phyloP scores from a whole-genome alignment of 2,113 vertebrate genomes.

The Scomber japonicus region DNA sequence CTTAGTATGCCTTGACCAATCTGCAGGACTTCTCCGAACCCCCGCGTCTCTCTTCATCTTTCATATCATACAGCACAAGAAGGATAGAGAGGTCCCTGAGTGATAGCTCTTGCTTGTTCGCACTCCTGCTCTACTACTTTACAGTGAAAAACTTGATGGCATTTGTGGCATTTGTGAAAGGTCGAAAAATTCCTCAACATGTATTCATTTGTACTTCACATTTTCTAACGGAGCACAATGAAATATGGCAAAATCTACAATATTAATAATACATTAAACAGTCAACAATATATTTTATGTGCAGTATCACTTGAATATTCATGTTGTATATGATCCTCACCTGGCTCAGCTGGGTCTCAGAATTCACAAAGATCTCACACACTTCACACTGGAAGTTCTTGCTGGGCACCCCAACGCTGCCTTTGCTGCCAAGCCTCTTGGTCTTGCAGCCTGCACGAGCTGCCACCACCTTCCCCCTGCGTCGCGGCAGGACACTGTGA shows the following conservation, averaged over 20 bases:
- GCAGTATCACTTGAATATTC: neutral
- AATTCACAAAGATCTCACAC: constrained; percentile 99
- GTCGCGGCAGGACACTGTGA: constrained; percentile 88
- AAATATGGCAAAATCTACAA: neutral
- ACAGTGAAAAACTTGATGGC: neutral
- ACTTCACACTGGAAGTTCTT: constrained; percentile 94
- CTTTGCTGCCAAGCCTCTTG: constrained; percentile 90
- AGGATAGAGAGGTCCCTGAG: constrained; percentile 1
- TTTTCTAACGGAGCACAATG: too few relatives aligned
- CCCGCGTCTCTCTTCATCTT: constrained; percentile 25
- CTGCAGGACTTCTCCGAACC: constrained; percentile 37
- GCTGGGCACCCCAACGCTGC: constrained; percentile 89
- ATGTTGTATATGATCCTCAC: constrained; percentile 74
- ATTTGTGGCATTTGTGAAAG: neutral
- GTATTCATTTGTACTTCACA: neutral
- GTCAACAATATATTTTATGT: neutral
- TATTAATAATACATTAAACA: too few relatives aligned
- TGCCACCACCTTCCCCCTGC: constrained; percentile 89
- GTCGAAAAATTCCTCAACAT: neutral
- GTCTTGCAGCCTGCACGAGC: constrained; percentile 90
- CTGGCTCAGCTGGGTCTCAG: constrained; percentile 98
- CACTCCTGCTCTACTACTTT: neutral
- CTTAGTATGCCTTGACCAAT: constrained; percentile 49
- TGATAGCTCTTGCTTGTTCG: constrained; percentile 5
- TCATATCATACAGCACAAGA: constrained; percentile 27